Evolutionary conservation across 1,140 invertebrate genomes (phyloP).

Genomic region (Lamellibrachia luymesi): DNA sequence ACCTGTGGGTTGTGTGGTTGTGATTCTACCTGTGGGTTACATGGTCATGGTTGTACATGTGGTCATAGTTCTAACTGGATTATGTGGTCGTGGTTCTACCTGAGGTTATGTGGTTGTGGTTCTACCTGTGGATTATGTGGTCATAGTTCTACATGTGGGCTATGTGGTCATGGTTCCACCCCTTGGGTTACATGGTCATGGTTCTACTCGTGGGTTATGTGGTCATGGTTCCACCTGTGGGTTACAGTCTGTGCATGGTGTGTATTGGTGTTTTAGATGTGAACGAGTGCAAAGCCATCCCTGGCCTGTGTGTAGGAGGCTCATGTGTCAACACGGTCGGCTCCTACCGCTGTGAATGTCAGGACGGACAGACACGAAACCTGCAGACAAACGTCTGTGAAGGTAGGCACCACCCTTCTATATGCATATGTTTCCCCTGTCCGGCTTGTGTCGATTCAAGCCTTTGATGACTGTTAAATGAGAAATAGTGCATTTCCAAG

Average conservation of each 20-base stretch:
- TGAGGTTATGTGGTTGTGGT: no score
- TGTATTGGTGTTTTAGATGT: slow-evolving; percentile 37
- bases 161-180: no score
- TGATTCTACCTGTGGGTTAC: no score
- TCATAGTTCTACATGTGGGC: no score
- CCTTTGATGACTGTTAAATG: not conserved
- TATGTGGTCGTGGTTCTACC: no score
- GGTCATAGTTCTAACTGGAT: no score
- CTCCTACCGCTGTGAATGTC: slow-evolving; percentile 49
- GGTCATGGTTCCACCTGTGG: not conserved
- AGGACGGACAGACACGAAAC: slow-evolving; percentile 66
- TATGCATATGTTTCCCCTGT: not conserved
- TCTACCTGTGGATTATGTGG: no score
- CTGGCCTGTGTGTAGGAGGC: slow-evolving; percentile 65
- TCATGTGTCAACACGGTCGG: slow-evolving; percentile 55
- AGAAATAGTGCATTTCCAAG: not conserved
- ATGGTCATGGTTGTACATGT: no score
- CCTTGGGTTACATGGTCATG: not conserved
- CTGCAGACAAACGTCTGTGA: slow-evolving; percentile 71
- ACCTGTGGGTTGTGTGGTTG: no score
- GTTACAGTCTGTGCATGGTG: not conserved
- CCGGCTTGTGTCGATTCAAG: not conserved
- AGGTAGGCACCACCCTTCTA: slow-evolving; percentile 41
- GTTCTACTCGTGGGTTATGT: not conserved
- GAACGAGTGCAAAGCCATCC: slow-evolving; percentile 52